A percentile compares a stretch with the other conserved stretches of the same genome.
Conservation (phyloP, 1,140 invertebrate genomes). For the Scaptomyza montana region DNA sequence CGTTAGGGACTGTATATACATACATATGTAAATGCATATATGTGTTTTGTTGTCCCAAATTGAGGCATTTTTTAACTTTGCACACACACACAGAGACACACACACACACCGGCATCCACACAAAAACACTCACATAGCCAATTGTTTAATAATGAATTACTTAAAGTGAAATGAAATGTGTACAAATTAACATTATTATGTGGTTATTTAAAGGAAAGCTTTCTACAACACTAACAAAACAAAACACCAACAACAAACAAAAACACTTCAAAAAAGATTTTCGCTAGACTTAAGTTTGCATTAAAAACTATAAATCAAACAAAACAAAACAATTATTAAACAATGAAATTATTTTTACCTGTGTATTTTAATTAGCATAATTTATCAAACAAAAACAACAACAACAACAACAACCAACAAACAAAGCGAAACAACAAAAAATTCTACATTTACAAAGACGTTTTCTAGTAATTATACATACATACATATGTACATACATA, state of each 20-base stretch:
- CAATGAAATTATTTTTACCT: constrained; percentile 81
- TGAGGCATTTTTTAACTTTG: constrained; percentile 61
- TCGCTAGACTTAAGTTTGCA: constrained; percentile 69
- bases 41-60: constrained; percentile 49
- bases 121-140: constrained; percentile 68
- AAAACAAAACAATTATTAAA: constrained; percentile 68
- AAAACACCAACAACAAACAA: constrained; percentile 35
- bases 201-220: constrained; percentile 67
- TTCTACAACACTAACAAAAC: constrained; percentile 62
- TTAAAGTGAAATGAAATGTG: constrained; percentile 68
- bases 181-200: constrained; percentile 71
- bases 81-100: constrained; percentile 38
- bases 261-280: constrained; percentile 56
- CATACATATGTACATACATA: constrained; percentile 14
- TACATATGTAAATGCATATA: constrained; percentile 24
- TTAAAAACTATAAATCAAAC: constrained; percentile 39
- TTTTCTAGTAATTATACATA: constrained; percentile 73
- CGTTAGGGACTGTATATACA: constrained; percentile 65
- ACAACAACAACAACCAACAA: constrained; percentile 36
- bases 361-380: constrained; percentile 81
- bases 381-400: constrained; percentile 64
- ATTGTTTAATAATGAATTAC: constrained; percentile 76
- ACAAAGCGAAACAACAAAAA: constrained; percentile 64
- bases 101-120: constrained; percentile 16
- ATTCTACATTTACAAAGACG: constrained; percentile 73